Evolutionary conservation across 2,113 vertebrate genomes (phyloP), one percentile per base, ranked within the genome.

Genomic region (Trichechus manatus): DNA sequence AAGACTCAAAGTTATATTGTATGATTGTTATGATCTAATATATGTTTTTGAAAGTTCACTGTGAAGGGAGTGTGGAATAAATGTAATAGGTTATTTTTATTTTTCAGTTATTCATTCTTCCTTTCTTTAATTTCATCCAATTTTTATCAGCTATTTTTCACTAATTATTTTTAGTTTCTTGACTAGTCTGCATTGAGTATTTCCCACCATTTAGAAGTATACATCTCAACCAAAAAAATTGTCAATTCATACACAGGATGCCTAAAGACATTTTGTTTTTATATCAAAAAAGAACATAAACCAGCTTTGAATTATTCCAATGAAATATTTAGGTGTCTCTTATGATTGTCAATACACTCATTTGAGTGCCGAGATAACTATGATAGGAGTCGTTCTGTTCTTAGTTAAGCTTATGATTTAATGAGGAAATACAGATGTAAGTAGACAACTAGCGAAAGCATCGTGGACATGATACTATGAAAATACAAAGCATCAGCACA

Each of bases 61-160:
- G n/a, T 22, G 9, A 56, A n/a, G 42, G 5, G 36, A 87, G 74
- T 39, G 33, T 36, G 4, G 39, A 59, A 79, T 39, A 87, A 83
- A 84, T 50, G 4, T 15, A 86, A 47, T 9, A 2, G 31, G 2
- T 84, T 61, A 17, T 72, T 89, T 70, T 78, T 59, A 33, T 10
- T 66, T 92, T 81, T 74, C 29, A 64, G 3, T 78, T 82, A 6
- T 93, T 97, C 79, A 74, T n/a, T 87, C 13, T 87, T 64, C 25
- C n/a, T 64, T 33, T 59, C 27, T 5, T 81, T 81, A 59, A 86
- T 80, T 14, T 47, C 6, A 59, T 8, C 11, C 23, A 87, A 36
- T 50, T 61, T 82, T 53, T 63, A 63, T 25, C 27, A 85, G 13
- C 22, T 56, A 56, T 3, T 22, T 75, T 59, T 10, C 36, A 44